A percentile compares a stretch with the other conserved stretches of the same genome.
Evolutionary conservation across 2,888 invertebrate species (phyloP).

Genomic region (Rotaria sp.): DNA sequence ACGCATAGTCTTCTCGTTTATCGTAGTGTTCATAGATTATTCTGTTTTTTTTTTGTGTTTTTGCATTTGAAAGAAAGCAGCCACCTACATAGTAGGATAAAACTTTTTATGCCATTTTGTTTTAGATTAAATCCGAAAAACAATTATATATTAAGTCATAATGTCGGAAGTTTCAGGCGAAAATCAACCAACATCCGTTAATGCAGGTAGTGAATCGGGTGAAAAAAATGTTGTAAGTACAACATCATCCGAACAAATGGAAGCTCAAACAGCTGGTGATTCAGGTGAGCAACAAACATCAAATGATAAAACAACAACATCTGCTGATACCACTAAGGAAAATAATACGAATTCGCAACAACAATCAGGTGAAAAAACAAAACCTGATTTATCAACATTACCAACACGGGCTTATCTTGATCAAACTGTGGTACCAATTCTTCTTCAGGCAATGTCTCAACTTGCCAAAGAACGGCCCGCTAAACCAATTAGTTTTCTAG

Average conservation of each 20-base stretch:
- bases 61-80: background rate
- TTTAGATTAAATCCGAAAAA: too few relatives aligned
- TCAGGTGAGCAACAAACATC: background rate
- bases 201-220: background rate
- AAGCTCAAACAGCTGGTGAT: background rate
- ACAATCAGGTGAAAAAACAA: background rate
- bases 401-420: constrained; percentile 70
- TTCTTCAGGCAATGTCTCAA: constrained; percentile 80
- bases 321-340: background rate
- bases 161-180: constrained; percentile 2
- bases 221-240: background rate
- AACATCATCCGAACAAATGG: background rate
- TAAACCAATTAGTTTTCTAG: constrained; percentile 85
- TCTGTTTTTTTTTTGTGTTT: background rate
- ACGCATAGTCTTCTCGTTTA: background rate
- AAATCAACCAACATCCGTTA: background rate
- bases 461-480: constrained; percentile 83
- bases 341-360: background rate
- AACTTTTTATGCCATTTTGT: too few relatives aligned
- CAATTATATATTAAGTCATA: background rate
- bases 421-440: constrained; percentile 90
- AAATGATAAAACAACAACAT: background rate
- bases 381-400: constrained; percentile 33
- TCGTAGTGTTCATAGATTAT: background rate
- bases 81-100: background rate